phyloP scores from a whole-genome alignment of 2,113 vertebrate genomes.

The Micromys minutus region DNA sequence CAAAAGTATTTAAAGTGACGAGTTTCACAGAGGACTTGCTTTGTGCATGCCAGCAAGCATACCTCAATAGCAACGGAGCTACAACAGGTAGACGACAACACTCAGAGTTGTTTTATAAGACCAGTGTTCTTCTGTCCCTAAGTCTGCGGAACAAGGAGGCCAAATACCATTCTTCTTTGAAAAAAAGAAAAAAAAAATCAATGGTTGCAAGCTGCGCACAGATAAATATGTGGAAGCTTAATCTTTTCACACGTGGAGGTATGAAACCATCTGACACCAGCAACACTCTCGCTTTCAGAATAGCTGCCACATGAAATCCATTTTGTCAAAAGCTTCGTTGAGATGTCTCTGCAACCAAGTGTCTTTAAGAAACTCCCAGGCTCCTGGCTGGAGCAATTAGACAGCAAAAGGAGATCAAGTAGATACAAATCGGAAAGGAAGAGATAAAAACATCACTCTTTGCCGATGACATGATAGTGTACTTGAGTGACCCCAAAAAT shows the following conservation, averaged over 20 bases:
- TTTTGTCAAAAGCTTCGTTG: constrained; percentile 34
- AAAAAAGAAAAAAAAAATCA: constrained; percentile 56
- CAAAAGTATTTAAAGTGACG: not conserved
- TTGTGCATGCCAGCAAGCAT: not conserved
- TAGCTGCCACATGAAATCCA: constrained; percentile 34
- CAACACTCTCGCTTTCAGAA: constrained; percentile 52
- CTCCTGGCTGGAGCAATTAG: too few relatives aligned
- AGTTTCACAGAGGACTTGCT: constrained; percentile 3
- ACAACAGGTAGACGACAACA: not conserved
- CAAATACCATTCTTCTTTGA: not conserved
- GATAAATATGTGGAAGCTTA: constrained; percentile 58
- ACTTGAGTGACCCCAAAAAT: too few relatives aligned
- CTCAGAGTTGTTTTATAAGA: not conserved
- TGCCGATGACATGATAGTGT: too few relatives aligned
- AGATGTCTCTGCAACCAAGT: constrained; percentile 35
- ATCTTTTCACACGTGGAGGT: constrained; percentile 52
- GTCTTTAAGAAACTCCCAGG: not conserved
- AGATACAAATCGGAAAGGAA: too few relatives aligned
- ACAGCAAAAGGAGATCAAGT: too few relatives aligned
- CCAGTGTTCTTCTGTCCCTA: not conserved
- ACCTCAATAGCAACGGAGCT: not conserved
- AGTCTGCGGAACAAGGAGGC: not conserved
- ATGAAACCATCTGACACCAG: constrained; percentile 36
- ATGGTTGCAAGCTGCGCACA: constrained; percentile 45
- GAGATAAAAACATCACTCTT: too few relatives aligned